Conservation (phyloP, 2,888 invertebrate species). For the Scaptomyza parva region DNA sequence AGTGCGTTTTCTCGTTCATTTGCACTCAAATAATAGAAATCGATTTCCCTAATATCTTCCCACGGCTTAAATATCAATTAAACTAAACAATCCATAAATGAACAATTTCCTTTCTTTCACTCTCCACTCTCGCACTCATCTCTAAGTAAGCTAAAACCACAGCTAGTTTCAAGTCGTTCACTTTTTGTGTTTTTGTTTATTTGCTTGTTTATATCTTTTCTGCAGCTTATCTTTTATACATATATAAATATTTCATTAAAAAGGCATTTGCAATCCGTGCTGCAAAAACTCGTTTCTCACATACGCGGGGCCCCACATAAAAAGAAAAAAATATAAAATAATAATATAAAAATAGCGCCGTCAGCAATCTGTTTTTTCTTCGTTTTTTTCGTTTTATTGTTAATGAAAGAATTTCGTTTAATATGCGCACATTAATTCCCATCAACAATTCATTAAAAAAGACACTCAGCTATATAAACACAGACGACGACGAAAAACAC, state of each 20-base stretch:
- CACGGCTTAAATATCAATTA: slow-evolving; percentile 29
- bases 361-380: slow-evolving; percentile 56
- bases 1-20: no score
- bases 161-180: slow-evolving; percentile 22
- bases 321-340: slow-evolving; percentile 28
- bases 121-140: slow-evolving; percentile 14
- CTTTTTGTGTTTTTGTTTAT: slow-evolving; percentile 36
- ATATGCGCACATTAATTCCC: slow-evolving; percentile 79
- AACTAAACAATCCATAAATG: slow-evolving; percentile 20
- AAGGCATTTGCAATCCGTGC: slow-evolving; percentile 72
- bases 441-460: slow-evolving; percentile 74
- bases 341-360: slow-evolving; percentile 55
- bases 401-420: slow-evolving; percentile 78
- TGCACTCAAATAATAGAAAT: not conserved
- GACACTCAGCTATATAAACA: slow-evolving; percentile 46
- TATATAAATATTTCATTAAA: slow-evolving; percentile 72
- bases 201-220: slow-evolving; percentile 33
- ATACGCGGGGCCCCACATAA: slow-evolving; percentile 36
- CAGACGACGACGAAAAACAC: slow-evolving; percentile 26
- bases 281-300: slow-evolving; percentile 72
- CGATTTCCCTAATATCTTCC: slow-evolving; percentile 17
- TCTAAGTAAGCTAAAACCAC: slow-evolving; percentile 24
- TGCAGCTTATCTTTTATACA: slow-evolving; percentile 64
- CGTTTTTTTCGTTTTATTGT: slow-evolving; percentile 42
- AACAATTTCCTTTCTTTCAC: not conserved